Evolutionary conservation across 2,797 vertebrate species (phyloP).

Genomic region (Carapus acus): DNA sequence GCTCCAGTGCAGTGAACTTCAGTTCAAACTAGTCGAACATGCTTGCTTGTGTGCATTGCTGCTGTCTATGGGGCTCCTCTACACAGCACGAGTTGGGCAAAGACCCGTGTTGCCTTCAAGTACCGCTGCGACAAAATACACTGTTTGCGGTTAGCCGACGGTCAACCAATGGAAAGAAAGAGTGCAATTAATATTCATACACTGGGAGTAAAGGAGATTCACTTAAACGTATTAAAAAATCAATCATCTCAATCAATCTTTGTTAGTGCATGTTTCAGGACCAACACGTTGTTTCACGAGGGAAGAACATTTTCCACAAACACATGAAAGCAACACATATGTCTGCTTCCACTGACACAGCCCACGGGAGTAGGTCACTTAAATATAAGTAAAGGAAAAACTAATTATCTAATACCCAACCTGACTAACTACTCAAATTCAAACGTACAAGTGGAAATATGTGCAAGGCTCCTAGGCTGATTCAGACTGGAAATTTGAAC

Average conservation of each 20-base stretch:
- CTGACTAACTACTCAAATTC: not conserved
- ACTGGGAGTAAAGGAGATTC: too few species aligned
- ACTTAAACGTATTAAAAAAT: too few species aligned
- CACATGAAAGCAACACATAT: constrained; percentile 34
- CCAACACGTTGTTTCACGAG: too few species aligned
- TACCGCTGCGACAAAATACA: constrained; percentile 24
- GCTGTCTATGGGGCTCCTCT: constrained; percentile 8
- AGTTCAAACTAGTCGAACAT: constrained; percentile 20
- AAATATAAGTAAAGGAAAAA: constrained; percentile 10
- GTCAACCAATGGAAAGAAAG: not conserved
- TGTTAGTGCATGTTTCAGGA: too few species aligned
- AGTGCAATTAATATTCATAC: too few species aligned
- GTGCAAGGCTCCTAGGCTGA: too few species aligned
- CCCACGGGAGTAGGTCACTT: constrained; percentile 36
- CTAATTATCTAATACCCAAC: not conserved
- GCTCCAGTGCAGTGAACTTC: constrained; percentile 36
- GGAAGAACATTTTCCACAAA: constrained; percentile 3
- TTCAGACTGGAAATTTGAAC: too few species aligned
- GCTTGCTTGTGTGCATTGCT: constrained; percentile 44
- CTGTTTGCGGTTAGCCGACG: not conserved
- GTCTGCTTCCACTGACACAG: not conserved
- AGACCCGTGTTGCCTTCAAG: constrained; percentile 39
- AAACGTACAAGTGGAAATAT: too few species aligned
- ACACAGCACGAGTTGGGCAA: constrained; percentile 42
- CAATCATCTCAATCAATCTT: too few species aligned